Conservation (phyloP, 2,113 vertebrate species). For the Lamprologus speciosus region DNA sequence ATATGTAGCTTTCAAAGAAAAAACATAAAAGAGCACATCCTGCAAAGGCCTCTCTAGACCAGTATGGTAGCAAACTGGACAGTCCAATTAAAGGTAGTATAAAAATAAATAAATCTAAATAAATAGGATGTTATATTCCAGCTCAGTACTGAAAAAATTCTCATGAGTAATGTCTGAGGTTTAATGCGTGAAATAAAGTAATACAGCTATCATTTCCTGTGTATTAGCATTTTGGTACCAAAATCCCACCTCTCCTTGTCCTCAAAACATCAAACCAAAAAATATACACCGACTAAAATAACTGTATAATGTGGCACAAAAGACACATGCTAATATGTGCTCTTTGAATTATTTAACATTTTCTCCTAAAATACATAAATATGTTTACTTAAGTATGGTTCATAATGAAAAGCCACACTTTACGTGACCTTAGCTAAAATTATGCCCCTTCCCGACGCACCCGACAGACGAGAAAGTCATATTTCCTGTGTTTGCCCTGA, state of each 20-base stretch:
- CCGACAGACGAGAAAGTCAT: background rate
- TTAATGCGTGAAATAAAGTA: background rate
- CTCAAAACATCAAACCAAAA: background rate
- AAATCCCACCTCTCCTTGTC: background rate
- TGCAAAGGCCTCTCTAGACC: background rate
- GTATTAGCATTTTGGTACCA: background rate
- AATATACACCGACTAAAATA: background rate
- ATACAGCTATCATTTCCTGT: background rate
- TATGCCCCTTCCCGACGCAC: background rate
- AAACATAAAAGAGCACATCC: background rate
- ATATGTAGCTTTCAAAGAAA: background rate
- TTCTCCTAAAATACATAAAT: conserved; percentile 8
- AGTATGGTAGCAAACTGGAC: background rate
- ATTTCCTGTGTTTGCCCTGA: background rate
- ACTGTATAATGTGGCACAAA: background rate
- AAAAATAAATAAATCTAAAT: background rate
- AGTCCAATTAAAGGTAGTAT: background rate
- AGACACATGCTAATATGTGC: background rate
- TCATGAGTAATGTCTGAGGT: background rate
- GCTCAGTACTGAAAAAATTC: background rate
- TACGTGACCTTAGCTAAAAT: background rate
- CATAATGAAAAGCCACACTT: background rate
- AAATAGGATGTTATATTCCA: background rate
- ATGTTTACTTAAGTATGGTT: background rate
- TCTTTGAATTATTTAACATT: conserved; percentile 11